Conservation (phyloP, 2,888 invertebrate genomes). For the Drosophila incognita region DNA sequence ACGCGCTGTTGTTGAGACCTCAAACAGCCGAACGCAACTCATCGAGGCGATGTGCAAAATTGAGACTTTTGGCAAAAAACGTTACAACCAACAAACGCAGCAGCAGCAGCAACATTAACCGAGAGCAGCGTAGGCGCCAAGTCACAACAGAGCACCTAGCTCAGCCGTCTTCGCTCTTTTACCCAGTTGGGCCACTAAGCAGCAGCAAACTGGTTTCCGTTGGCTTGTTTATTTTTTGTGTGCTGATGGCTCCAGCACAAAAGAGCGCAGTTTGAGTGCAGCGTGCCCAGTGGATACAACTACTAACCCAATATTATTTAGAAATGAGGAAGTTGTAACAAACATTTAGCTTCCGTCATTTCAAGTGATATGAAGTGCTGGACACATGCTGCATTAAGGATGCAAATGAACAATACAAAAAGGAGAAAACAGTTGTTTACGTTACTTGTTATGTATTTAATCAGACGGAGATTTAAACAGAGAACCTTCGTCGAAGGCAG, state of each 20-base stretch:
- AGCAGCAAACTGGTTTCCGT: conserved; percentile 64
- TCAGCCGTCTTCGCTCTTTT: conserved; percentile 52
- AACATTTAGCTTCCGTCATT: conserved; percentile 59
- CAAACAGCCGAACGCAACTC: conserved; percentile 64
- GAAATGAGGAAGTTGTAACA: conserved; percentile 68
- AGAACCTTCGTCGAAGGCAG: conserved; percentile 59
- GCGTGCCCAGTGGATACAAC: conserved; percentile 38
- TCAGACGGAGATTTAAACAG: conserved; percentile 76
- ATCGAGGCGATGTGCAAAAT: conserved; percentile 70
- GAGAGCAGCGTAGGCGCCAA: conserved; percentile 31
- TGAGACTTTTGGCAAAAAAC: conserved; percentile 61
- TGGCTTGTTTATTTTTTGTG: conserved; percentile 15
- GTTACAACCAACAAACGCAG: conserved; percentile 23
- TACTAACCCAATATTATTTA: conserved; percentile 62
- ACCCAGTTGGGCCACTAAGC: conserved; percentile 33
- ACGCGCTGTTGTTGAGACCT: conserved; percentile 66
- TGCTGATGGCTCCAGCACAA: conserved; percentile 11
- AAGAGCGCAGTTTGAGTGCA: conserved; percentile 36
- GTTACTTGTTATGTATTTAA: conserved; percentile 77
- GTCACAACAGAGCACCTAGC: conserved; percentile 56
- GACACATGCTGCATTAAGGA: conserved; percentile 41
- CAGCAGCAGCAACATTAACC: conserved; percentile 16
- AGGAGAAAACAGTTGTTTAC: conserved; percentile 35
- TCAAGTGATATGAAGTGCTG: conserved; percentile 16
- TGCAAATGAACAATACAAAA: conserved; percentile 19